Evolutionary conservation across 2,113 vertebrate species (phyloP).

Genomic region (Mugil cephalus): DNA sequence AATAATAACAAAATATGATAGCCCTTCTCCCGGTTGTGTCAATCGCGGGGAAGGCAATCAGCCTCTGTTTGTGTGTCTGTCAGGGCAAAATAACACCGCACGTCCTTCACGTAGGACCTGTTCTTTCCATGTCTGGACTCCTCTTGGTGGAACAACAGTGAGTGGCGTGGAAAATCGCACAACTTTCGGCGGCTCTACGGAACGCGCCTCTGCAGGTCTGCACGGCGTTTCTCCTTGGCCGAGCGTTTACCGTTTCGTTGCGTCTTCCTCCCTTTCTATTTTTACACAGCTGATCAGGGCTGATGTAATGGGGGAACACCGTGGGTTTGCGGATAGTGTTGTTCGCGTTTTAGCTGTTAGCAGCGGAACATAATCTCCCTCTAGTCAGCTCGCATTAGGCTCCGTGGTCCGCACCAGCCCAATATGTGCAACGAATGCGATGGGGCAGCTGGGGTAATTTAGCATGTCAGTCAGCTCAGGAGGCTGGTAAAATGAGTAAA

Average conservation of each 20-base stretch:
- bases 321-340: slow-evolving; percentile 68
- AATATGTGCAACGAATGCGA: slow-evolving; percentile 80
- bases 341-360: slow-evolving; percentile 78
- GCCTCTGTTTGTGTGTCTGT: slow-evolving; percentile 39
- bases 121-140: slow-evolving; percentile 44
- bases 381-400: slow-evolving; percentile 82
- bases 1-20: slow-evolving; percentile 67
- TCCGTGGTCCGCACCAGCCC: slow-evolving; percentile 77
- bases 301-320: slow-evolving; percentile 74
- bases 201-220: background rate
- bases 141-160: slow-evolving; percentile 52
- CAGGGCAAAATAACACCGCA: slow-evolving; percentile 18
- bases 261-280: slow-evolving; percentile 34
- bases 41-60: slow-evolving; percentile 58
- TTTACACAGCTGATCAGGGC: slow-evolving; percentile 66
- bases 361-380: slow-evolving; percentile 83
- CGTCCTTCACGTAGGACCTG: slow-evolving; percentile 45
- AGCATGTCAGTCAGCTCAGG: slow-evolving; percentile 77
- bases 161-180: background rate
- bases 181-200: background rate
- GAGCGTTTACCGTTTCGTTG: slow-evolving; percentile 7
- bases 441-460: slow-evolving; percentile 80
- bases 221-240: slow-evolving; percentile 2
- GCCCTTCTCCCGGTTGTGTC: slow-evolving; percentile 9
- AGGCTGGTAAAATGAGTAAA: slow-evolving; percentile 81